Base-by-base conservation (phyloP, 2,113 vertebrate genomes). In the Noturus placidus region DNA sequence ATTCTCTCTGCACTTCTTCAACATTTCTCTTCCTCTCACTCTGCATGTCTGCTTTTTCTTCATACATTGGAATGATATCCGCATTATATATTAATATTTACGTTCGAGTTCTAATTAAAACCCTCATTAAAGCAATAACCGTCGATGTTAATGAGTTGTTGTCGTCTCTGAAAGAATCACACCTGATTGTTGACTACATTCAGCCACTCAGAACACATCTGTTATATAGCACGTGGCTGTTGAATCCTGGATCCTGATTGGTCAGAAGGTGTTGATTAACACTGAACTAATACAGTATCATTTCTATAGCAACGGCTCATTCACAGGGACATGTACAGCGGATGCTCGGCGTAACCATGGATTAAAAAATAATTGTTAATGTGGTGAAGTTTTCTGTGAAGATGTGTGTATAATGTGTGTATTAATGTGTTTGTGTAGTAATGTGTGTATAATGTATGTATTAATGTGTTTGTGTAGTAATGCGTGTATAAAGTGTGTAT, bases 11-110 rank as follows among this genome's bases (percentile, higher is more conserved):
- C 87, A 52, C 46, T 70, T 85, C 81, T 86, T 86, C 85, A 61
- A 56, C 69, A 50, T 89, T 87, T 82, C 54, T 83, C 86, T 89
- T 87, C 83, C 78, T 81, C 54, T 35, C 54, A 1, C 30, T 81
- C 35, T 5, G 17, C 4, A 6, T 50, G 74, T 79, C 30, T 54
- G 15, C 50, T 56, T 30, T 54, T 19, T 33, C 76, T 30, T 79
- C 50, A 79, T 33, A 33, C 27, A 8, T 20, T 50, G 0, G 22
- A 50, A 30, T 0, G 22, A 50, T 27, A 14, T 27, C 10, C 35
- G 35, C 2, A 1, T 50, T 27, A 2, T n/a, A 50, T 5, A 7
- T 19, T 2, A 0, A 11, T 1, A n/a, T 52, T n/a, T 15, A 20
- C 1, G 11, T 77, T 14, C 3, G 22, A 74, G 74, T 13, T n/a